Base-by-base conservation (phyloP, 2,113 vertebrate species). In the Urocynchramus pylzowi region DNA sequence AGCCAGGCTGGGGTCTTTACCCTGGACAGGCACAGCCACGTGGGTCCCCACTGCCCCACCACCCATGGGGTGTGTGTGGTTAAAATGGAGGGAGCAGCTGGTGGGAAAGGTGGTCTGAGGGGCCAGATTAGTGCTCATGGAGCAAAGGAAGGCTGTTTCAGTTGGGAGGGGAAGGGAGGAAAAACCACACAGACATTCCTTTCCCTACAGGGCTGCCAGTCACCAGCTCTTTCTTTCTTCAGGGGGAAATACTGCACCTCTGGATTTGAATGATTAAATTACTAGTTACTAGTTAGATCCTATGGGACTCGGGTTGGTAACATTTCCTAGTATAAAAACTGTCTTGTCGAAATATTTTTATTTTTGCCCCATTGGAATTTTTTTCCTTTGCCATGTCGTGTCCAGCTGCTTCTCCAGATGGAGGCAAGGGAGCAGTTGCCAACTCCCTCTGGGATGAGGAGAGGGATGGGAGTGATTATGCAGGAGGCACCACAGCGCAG, bases 351-450 rank as follows among this genome's bases (percentile, higher is more conserved):
- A 74, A 79, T 57, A 39, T 53, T 84, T 93, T 93, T 89, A 31
- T n/a, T 83, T 91, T 83, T 79, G 42, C n/a, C 53, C 39, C 1
- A 0, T 8, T 74, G 47, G 59, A 69, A 50, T 81, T 91, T 86
- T 86, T 86, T 84, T 67, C 60, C 52, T 78, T 75, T 60, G 57
- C 49, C 22, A 2, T 64, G 71, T 75, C 78, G 16, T 1, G 0
- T 89, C 81, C 94, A 92, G 81, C 89, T 91, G 87, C 87, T 87
- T 16, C 73, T 87, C 64, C 93, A 85, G 84, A 92, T 82, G 87
- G 87, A 87, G 70, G 37, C 5, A 6, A 45, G 64, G 45, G 44
- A 91, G 52, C 61, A 59, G 65, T 80, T 8, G 7, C 60, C 31
- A 22, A 3, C 7, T 14, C 83, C 39, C 37, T n/a, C 11, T 42